Evolutionary conservation across 2,888 invertebrate genomes (phyloP).

Genomic region (Microplitis manilae): DNA sequence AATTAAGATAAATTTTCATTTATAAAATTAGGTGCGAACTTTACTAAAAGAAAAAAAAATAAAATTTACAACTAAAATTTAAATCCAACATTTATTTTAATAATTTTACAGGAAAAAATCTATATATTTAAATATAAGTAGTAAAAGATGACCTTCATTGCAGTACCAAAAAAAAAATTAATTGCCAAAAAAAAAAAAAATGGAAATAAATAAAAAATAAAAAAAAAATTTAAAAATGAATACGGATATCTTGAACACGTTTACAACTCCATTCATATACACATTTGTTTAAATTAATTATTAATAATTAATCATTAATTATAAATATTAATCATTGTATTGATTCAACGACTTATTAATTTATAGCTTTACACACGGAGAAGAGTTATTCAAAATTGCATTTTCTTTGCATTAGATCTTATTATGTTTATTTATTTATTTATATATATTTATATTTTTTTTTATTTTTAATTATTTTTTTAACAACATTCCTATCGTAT

Average conservation of each 20-base stretch:
- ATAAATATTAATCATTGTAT: background rate
- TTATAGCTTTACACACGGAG: conserved; percentile 28
- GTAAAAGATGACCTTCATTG: background rate
- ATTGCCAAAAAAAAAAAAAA: background rate
- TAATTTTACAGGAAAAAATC: background rate
- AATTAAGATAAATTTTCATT: background rate
- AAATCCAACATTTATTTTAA: background rate
- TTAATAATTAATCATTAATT: background rate
- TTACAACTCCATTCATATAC: conserved; percentile 10
- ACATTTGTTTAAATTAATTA: background rate
- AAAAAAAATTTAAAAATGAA: background rate
- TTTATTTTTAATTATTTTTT: background rate
- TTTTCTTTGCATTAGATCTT: background rate
- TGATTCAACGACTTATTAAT: conserved; percentile 28
- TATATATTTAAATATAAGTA: background rate
- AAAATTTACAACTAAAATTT: background rate
- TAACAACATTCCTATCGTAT: conserved; percentile 10
- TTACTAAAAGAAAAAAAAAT: background rate
- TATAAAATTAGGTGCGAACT: background rate
- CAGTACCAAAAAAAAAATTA: conserved; percentile 10
- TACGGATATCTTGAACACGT: background rate
- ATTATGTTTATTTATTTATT: background rate
- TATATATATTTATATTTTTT: conserved; percentile 3
- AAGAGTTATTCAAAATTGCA: conserved; percentile 22
- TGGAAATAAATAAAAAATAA: background rate